Base-by-base conservation (phyloP, 2,888 invertebrate genomes). In the Blastobasis adustella region DNA sequence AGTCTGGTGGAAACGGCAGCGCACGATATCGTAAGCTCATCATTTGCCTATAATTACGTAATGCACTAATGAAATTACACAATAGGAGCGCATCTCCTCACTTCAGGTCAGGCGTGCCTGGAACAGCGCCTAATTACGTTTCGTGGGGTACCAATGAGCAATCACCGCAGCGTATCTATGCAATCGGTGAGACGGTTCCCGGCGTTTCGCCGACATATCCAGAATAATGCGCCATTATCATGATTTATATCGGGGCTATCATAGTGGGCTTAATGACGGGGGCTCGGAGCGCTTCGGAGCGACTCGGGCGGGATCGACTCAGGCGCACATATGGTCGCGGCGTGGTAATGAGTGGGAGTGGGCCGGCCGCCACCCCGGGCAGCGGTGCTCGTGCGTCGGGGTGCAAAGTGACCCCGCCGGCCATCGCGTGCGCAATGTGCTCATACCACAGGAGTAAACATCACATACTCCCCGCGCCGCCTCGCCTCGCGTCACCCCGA, bases 91-190 rank as follows among this genome's bases (percentile, higher is more conserved):
- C 67, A 75, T 73, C 67, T 67, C 67, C 65, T 68, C 60, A 68
- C 67, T 65, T 72, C 67, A 73, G 23, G 23, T 23, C 75, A 79
- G 71, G 73, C 71, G 71, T 72, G 73, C 71, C 72, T 78, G 75
- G 79, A 82, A 80, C 79, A 80, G 81, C 80, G 76, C 72, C 80
- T 83, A 83, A 84, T 83, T 83, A 82, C 78, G 79, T 79, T 83
- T 82, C 78, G 80, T 80, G 82, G 78, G 82, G 79, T 82, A 85
- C 82, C 82, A 84, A 85, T 84, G 82, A 83, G 81, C 82, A 83
- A 86, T 85, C 83, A 85, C 82, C 75, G 73, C 79, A 75, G 67
- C 72, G 72, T 74, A 65, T 76, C 69, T 73, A 74, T 78, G 73
- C 82, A 84, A 84, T 85, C 77, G 78, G 69, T 71, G 73, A 67